Percentiles rank a stretch among this genome's conserved stretches.
These are phyloP conservation scores for Drosophila percnosoma DNA, from an alignment of 2,888 invertebrate species.

Conservation along the genomic window DNA sequence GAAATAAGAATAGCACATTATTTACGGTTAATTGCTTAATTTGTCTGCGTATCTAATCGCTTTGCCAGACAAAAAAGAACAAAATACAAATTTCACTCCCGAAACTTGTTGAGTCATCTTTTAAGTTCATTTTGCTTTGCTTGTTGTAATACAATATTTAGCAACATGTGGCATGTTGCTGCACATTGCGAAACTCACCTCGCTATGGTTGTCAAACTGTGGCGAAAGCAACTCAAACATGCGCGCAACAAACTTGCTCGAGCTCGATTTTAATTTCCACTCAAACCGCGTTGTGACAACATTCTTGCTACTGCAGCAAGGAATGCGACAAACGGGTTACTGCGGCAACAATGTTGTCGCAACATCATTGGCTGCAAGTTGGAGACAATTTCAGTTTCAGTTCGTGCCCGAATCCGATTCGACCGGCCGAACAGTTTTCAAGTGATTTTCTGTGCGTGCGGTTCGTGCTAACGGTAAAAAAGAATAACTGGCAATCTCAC, in stretches of 20 bases:
- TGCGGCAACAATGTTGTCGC: conserved; percentile 50
- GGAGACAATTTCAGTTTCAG: conserved; percentile 9
- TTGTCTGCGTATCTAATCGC: conserved; percentile 19
- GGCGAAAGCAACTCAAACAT: conserved; percentile 25
- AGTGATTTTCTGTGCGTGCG: conserved; percentile 70
- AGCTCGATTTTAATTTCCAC: conserved; percentile 21
- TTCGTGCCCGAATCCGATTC: conserved; percentile 32
- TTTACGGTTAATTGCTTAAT: conserved; percentile 32
- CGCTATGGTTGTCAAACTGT: conserved; percentile 17
- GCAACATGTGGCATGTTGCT: conserved; percentile 26
- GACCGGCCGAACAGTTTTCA: conserved; percentile 66
- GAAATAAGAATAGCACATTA: not conserved
- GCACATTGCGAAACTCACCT: conserved; percentile 29
- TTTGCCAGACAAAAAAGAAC: conserved; percentile 18
- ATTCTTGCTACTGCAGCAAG: not conserved
- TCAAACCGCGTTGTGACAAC: conserved; percentile 21
- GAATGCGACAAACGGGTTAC: conserved; percentile 11
- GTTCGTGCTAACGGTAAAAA: conserved; percentile 63
- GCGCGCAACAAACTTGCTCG: conserved; percentile 18
- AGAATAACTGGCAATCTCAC: conserved; percentile 21
- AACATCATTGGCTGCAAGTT: conserved; percentile 52
- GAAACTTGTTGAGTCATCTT: conserved; percentile 27
- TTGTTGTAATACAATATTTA: too few species aligned
- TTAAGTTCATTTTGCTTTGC: not conserved
- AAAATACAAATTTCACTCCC: not conserved